phyloP scores from a whole-genome alignment of 2,113 vertebrate genomes.

The Uropsilus gracilis region DNA sequence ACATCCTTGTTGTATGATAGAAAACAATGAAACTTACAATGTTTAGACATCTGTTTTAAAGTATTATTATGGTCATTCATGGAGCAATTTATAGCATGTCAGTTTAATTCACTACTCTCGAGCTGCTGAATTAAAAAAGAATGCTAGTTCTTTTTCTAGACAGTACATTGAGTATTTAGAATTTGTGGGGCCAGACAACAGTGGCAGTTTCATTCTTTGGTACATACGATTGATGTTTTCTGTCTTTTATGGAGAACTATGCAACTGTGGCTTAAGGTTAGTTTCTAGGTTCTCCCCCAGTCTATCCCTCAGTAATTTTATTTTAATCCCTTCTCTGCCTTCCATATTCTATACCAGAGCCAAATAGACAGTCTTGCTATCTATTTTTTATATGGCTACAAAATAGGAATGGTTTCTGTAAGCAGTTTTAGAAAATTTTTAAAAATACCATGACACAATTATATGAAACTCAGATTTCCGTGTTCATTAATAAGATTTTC shows the following conservation, averaged over 20 bases:
- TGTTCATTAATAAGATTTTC: conserved; percentile 32
- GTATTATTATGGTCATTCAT: neutral
- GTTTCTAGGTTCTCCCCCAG: neutral
- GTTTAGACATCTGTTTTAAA: conserved; percentile 19
- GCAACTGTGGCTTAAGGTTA: neutral
- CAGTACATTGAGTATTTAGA: neutral
- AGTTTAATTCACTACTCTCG: neutral
- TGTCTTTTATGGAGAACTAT: neutral
- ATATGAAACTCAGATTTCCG: conserved; percentile 40
- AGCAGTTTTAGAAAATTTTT: neutral
- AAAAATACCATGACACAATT: conserved; percentile 22
- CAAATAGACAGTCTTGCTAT: neutral
- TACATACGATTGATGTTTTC: neutral
- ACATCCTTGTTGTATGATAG: conserved; percentile 2
- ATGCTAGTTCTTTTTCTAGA: neutral
- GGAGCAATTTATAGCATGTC: neutral
- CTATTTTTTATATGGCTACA: neutral
- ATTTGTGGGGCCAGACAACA: neutral
- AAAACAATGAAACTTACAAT: neutral
- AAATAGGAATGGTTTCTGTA: neutral
- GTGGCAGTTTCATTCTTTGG: neutral
- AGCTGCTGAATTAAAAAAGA: neutral
- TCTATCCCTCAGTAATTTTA: neutral
- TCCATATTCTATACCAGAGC: neutral
- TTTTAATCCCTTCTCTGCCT: neutral